Conservation (phyloP, 2,797 vertebrate genomes). For the Helostoma temminkii region DNA sequence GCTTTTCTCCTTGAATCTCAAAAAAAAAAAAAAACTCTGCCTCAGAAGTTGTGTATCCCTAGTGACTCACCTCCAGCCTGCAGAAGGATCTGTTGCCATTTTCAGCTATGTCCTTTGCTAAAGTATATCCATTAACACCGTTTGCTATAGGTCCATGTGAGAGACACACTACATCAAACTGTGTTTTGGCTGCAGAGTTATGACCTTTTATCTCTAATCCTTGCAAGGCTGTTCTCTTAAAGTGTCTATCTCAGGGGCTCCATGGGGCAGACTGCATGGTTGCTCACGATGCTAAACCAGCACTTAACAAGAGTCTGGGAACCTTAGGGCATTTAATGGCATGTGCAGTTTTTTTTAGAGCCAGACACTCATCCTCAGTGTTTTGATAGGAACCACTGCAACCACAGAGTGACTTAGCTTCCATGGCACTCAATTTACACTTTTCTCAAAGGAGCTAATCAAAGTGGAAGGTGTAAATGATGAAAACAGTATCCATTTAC, state of each 20-base stretch:
- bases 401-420: constrained; percentile 28
- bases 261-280: constrained; percentile 47
- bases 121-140: constrained; percentile 65
- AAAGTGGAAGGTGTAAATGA: constrained; percentile 15
- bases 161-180: constrained; percentile 54
- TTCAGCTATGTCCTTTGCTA: constrained; percentile 31
- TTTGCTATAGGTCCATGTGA: constrained; percentile 47
- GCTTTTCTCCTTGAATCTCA: constrained; percentile 30
- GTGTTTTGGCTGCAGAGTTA: constrained; percentile 62
- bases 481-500: constrained; percentile 18
- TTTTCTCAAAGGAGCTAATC: constrained; percentile 40
- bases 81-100: constrained; percentile 44
- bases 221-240: constrained; percentile 58
- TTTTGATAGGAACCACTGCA: constrained; percentile 49
- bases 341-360: constrained; percentile 47
- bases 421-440: constrained; percentile 22
- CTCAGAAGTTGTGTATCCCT: constrained; percentile 19
- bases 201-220: constrained; percentile 73
- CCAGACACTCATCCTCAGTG: constrained; percentile 50
- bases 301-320: constrained; percentile 65
- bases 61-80: constrained; percentile 38
- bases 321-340: constrained; percentile 68
- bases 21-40: not conserved
- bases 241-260: constrained; percentile 69
- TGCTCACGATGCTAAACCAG: constrained; percentile 56